phyloP scores from a whole-genome alignment of 2,888 invertebrate species.

The Eilema caniola region DNA sequence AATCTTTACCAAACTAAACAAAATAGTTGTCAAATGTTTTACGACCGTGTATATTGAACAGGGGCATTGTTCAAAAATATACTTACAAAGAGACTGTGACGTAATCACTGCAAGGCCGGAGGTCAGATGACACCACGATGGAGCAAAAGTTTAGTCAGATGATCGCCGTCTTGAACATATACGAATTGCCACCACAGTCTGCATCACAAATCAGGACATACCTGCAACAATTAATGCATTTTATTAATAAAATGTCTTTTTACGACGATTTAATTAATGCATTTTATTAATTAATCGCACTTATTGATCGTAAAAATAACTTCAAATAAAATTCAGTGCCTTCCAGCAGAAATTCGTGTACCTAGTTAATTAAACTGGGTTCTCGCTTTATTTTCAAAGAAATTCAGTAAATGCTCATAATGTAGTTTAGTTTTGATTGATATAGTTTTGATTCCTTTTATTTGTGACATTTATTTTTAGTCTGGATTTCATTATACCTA shows the following conservation, averaged over 20 bases:
- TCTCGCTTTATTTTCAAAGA: neutral
- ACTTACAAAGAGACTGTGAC: conserved; percentile 59
- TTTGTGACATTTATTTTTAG: neutral
- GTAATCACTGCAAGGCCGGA: conserved; percentile 49
- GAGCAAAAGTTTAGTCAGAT: conserved; percentile 23
- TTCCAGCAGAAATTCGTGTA: neutral
- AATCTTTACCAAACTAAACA: conserved; percentile 10
- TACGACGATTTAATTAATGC: conserved; percentile 37
- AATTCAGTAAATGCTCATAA: neutral
- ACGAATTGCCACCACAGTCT: conserved; percentile 31
- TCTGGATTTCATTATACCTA: no score
- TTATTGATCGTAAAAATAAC: neutral
- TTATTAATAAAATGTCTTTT: neutral
- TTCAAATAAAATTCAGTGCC: neutral
- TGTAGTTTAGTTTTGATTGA: neutral
- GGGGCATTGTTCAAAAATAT: conserved; percentile 61
- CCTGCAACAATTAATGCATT: conserved; percentile 57
- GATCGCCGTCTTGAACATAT: conserved; percentile 40
- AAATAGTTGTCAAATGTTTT: conserved; percentile 18
- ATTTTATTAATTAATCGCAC: neutral
- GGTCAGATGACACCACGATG: conserved; percentile 38
- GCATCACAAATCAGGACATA: conserved; percentile 53
- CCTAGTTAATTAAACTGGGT: neutral
- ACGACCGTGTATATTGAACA: conserved; percentile 43
- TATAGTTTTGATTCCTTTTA: neutral